phyloP scores from a whole-genome alignment of 2,113 vertebrate species.

The Vulpes vulpes region DNA sequence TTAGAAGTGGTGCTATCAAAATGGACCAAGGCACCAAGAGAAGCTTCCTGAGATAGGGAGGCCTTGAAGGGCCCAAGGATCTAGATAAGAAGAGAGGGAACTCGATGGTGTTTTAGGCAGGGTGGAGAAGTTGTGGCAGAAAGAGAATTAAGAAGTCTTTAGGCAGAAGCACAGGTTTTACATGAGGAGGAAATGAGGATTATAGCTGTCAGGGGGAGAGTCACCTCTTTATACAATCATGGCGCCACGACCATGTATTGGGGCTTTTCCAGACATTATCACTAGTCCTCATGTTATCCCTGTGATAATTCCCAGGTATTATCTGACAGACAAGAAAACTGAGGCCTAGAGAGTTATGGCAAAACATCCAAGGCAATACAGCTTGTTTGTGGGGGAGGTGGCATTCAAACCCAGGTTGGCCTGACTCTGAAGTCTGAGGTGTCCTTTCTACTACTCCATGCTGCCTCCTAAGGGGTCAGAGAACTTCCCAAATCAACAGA shows the following conservation, averaged over 20 bases:
- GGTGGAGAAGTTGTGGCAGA: background rate
- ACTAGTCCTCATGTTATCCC: background rate
- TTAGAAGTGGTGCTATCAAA: background rate
- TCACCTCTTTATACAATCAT: background rate
- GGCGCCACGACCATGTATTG: background rate
- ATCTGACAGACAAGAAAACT: conserved; percentile 38
- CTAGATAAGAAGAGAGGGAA: background rate
- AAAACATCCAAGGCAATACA: background rate
- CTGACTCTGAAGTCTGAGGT: background rate
- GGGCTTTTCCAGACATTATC: background rate
- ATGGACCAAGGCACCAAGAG: background rate
- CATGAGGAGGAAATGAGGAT: background rate
- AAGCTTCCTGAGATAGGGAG: background rate
- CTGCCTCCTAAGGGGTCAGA: conserved; percentile 39
- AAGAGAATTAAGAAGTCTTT: background rate
- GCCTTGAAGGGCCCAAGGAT: background rate
- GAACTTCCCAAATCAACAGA: background rate
- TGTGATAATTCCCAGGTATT: background rate
- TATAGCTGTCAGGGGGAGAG: background rate
- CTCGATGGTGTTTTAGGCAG: background rate
- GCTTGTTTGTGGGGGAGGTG: background rate
- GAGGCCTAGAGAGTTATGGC: conserved; percentile 35
- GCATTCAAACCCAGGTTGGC: background rate
- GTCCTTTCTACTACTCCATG: background rate
- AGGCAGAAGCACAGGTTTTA: background rate